Conservation (phyloP, 2,797 vertebrate species). For the Myripristis murdjan region DNA sequence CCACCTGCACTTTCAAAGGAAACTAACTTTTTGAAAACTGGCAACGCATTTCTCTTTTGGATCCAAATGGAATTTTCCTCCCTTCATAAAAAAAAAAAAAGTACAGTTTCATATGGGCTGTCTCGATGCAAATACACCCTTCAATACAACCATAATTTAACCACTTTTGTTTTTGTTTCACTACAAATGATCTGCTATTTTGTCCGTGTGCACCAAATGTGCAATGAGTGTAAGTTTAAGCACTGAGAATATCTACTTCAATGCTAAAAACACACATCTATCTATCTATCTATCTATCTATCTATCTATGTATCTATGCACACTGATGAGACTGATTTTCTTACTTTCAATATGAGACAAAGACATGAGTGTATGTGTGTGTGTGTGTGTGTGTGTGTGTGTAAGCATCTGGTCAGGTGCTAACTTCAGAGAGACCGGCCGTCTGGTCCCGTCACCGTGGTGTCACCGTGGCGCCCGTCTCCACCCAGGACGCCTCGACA, state of each 20-base stretch:
- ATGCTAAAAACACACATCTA: not conserved
- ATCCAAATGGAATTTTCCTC: constrained; percentile 26
- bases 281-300: not conserved
- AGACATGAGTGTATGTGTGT: not conserved
- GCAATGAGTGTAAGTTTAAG: too few species aligned
- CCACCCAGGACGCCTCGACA: constrained; percentile 18
- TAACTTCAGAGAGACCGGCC: constrained; percentile 72
- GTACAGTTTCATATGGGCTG: not conserved
- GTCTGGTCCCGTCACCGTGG: constrained; percentile 69
- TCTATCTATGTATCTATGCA: not conserved
- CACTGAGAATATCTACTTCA: too few species aligned
- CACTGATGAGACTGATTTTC: constrained; percentile 1
- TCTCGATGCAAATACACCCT: too few species aligned
- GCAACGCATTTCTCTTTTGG: constrained; percentile 20
- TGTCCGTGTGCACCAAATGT: too few species aligned
- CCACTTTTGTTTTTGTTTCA: too few species aligned
- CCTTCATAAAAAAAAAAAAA: constrained; percentile 4
- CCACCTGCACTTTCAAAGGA: constrained; percentile 39
- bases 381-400: constrained; percentile 7
- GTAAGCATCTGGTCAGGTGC: constrained; percentile 68
- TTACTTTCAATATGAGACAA: constrained; percentile 29
- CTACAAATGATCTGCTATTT: too few species aligned
- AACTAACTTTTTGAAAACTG: constrained; percentile 38
- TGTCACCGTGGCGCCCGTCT: constrained; percentile 42
- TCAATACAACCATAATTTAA: too few species aligned